Evolutionary conservation across 2,797 vertebrate genomes (phyloP).

Genomic region (Nyctibius grandis): DNA sequence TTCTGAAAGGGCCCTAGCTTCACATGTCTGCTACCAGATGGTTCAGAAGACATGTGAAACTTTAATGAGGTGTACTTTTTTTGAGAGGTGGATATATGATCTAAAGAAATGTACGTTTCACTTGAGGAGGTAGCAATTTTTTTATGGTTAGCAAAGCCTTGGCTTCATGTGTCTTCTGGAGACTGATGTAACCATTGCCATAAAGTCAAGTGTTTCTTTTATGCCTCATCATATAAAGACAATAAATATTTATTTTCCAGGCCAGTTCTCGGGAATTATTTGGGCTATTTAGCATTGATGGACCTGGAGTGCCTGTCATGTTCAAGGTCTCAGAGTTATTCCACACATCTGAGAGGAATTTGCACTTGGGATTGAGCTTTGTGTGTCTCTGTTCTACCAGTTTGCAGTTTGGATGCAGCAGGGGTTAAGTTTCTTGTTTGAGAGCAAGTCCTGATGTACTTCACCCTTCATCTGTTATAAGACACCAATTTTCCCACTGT

Average conservation of each 20-base stretch:
- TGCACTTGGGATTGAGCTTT: background rate
- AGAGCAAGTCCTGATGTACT: background rate
- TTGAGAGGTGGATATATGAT: background rate
- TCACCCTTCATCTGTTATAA: background rate
- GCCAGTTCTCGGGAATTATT: background rate
- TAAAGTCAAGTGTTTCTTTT: background rate
- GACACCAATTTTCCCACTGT: background rate
- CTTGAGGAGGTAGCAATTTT: background rate
- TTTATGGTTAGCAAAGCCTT: background rate
- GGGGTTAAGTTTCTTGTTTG: background rate
- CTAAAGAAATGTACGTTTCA: background rate
- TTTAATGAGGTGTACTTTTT: background rate
- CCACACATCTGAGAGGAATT: background rate
- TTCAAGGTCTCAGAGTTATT: background rate
- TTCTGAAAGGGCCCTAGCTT: background rate
- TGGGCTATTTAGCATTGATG: background rate
- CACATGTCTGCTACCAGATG: background rate
- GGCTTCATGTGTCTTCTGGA: background rate
- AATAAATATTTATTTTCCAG: background rate
- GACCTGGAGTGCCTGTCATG: background rate
- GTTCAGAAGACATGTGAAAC: background rate
- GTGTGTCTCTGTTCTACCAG: background rate
- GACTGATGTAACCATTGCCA: background rate
- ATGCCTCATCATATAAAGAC: background rate
- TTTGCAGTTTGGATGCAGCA: background rate